These are phyloP conservation scores for Hippocampus abdominalis DNA, from an alignment of 2,113 vertebrate genomes.

Conservation along the genomic window DNA sequence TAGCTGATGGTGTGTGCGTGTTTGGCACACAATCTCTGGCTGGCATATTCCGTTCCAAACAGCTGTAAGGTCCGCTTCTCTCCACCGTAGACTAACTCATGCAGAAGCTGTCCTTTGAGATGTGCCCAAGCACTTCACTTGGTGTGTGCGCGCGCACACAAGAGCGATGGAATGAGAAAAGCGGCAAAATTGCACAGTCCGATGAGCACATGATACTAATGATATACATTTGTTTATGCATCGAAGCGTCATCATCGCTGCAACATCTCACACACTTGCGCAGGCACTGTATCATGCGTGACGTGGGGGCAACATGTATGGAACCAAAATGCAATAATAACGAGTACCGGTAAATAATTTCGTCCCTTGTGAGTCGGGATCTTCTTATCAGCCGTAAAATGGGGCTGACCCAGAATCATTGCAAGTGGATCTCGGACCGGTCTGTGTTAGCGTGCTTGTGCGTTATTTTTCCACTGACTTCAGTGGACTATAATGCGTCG, in stretches of 20 bases:
- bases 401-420: too few species aligned
- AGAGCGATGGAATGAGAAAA: conserved; percentile 20
- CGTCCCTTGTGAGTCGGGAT: conserved; percentile 25
- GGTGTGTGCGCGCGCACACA: conserved; percentile 9
- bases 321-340: conserved; percentile 7
- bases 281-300: conserved; percentile 4
- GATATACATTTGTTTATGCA: conserved; percentile 35
- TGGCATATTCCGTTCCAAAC: conserved; percentile 62
- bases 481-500: conserved; percentile 6
- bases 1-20: conserved; percentile 25
- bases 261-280: conserved; percentile 20
- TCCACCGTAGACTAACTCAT: conserved; percentile 59
- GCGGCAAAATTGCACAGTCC: conserved; percentile 37
- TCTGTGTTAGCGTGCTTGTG: background rate
- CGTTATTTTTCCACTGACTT: background rate
- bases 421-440: background rate
- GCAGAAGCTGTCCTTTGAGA: conserved; percentile 67
- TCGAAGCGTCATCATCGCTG: conserved; percentile 23
- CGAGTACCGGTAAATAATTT: conserved; percentile 15
- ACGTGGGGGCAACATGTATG: background rate
- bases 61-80: conserved; percentile 65
- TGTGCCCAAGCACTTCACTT: conserved; percentile 52
- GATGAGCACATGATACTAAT: conserved; percentile 61
- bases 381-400: conserved; percentile 14
- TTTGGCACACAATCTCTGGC: conserved; percentile 48